phyloP scores from a whole-genome alignment of 2,113 vertebrate genomes.

The Telmatochromis sp. region DNA sequence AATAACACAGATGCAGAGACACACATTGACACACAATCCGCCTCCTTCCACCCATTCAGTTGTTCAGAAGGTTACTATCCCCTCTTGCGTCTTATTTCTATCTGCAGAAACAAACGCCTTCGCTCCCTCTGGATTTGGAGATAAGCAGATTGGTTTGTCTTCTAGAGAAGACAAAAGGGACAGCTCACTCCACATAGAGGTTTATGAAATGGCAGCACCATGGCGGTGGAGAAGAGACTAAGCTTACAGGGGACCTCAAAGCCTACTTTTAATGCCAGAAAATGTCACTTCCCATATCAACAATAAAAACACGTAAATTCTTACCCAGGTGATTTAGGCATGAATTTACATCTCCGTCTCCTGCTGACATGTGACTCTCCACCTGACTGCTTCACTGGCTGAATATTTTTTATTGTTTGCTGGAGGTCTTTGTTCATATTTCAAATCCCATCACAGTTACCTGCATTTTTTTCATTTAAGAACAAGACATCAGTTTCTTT shows the following conservation, averaged over 20 bases:
- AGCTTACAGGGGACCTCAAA: conserved; percentile 12
- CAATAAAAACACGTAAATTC: conserved; percentile 50
- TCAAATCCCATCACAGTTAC: not conserved
- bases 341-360: conserved; percentile 1
- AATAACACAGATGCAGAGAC: conserved; percentile 7
- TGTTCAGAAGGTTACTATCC: conserved; percentile 56
- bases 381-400: not conserved
- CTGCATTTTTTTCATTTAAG: not conserved
- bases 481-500: not conserved
- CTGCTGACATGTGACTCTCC: not conserved
- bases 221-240: not conserved
- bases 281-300: conserved; percentile 58
- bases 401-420: not conserved
- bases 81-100: conserved; percentile 55
- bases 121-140: conserved; percentile 57
- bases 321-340: conserved; percentile 23
- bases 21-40: not conserved
- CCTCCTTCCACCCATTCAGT: conserved; percentile 42
- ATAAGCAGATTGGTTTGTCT: conserved; percentile 70
- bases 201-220: conserved; percentile 51
- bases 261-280: conserved; percentile 41
- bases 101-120: conserved; percentile 52
- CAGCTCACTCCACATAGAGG: conserved; percentile 46
- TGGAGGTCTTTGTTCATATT: conserved; percentile 1
- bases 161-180: conserved; percentile 48